Conservation (phyloP, 2,888 invertebrate genomes). For the Eristalis pertinax region DNA sequence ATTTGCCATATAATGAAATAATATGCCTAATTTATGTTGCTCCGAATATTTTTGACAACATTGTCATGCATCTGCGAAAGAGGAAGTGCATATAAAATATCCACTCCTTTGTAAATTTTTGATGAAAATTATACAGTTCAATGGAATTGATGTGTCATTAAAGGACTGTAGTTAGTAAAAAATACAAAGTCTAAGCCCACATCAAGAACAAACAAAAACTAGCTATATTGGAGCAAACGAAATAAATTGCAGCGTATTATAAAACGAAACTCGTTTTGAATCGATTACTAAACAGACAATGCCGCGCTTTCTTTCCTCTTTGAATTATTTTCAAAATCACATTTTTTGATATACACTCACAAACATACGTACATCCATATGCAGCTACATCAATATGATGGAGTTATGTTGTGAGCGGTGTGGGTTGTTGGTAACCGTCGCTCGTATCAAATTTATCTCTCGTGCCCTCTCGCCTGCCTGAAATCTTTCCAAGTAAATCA, state of each 20-base stretch:
- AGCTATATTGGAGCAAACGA: background rate
- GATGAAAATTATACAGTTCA: too few relatives aligned
- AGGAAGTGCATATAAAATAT: too few relatives aligned
- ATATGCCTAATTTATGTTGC: too few relatives aligned
- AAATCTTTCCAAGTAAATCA: constrained; percentile 55
- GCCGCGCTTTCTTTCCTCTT: background rate
- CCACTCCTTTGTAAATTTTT: too few relatives aligned
- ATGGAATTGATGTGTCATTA: too few relatives aligned
- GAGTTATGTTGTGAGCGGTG: constrained; percentile 22
- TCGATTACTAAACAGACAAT: constrained; percentile 26
- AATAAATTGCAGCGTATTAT: constrained; percentile 29
- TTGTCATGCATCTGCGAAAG: too few relatives aligned
- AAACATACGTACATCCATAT: background rate
- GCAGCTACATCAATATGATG: constrained; percentile 8
- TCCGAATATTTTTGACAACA: too few relatives aligned
- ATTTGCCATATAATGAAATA: too few relatives aligned
- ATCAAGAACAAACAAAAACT: too few relatives aligned
- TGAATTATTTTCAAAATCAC: constrained; percentile 16
- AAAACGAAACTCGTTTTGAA: constrained; percentile 37
- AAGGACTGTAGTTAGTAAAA: too few relatives aligned
- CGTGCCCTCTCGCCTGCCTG: constrained; percentile 20
- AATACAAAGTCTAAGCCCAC: too few relatives aligned
- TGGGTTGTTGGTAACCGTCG: background rate
- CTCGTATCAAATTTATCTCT: constrained; percentile 43
- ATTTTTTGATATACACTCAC: background rate